Evolutionary conservation across 2,113 vertebrate species (phyloP).

Genomic region (Rhombomys opimus): DNA sequence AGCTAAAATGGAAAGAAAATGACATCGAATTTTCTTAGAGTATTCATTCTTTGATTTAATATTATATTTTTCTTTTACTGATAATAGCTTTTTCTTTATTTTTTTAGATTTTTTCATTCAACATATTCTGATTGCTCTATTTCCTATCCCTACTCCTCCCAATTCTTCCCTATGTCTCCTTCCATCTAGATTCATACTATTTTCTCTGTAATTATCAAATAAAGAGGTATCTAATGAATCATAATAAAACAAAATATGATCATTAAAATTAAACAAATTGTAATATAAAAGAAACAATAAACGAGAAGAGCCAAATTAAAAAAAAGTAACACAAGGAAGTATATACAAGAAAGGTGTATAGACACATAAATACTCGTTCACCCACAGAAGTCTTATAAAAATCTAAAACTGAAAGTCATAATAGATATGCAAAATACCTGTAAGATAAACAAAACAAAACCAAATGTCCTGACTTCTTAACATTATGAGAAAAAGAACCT

Average conservation of each 20-base stretch:
- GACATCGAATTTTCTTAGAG: background rate
- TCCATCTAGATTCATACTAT: background rate
- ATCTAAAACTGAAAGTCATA: background rate
- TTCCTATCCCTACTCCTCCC: background rate
- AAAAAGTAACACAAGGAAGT: background rate
- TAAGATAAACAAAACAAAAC: background rate
- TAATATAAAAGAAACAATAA: background rate
- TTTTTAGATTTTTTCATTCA: background rate
- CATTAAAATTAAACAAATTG: background rate
- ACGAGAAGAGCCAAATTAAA: background rate
- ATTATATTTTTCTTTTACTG: background rate
- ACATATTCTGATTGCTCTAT: background rate
- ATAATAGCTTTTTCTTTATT: background rate
- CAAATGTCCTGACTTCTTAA: background rate
- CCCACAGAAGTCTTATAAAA: background rate
- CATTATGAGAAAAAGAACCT: background rate
- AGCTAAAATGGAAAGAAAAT: conserved; percentile 38
- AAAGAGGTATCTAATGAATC: background rate
- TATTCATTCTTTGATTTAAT: background rate
- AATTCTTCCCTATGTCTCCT: background rate
- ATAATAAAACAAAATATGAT: background rate
- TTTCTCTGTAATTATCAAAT: background rate
- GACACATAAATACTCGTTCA: background rate
- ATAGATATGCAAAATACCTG: background rate
- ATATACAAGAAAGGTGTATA: background rate